These are phyloP conservation scores for Percopsis omiscomaycus DNA, from an alignment of 2,797 vertebrate species.

Conservation along the genomic window DNA sequence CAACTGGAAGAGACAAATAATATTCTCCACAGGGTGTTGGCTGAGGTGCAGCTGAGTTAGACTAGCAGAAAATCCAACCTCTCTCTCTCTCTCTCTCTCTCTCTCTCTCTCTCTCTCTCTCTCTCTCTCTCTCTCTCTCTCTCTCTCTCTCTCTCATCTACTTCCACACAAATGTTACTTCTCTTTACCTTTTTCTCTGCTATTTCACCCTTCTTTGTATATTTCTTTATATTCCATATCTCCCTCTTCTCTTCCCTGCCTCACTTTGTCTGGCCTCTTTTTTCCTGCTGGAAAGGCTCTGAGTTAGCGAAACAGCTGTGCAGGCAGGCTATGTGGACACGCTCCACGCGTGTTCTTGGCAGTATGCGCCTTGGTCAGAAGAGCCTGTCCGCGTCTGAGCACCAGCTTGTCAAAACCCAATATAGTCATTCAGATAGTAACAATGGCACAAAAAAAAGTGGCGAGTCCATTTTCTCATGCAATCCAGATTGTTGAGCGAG, in stretches of 20 bases:
- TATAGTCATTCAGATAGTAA: slow-evolving; percentile 70
- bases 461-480: slow-evolving; percentile 57
- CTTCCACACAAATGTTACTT: neutral
- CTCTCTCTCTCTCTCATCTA: neutral
- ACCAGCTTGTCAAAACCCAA: slow-evolving; percentile 73
- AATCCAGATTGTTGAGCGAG: slow-evolving; percentile 16
- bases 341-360: slow-evolving; percentile 68
- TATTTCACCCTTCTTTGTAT: neutral
- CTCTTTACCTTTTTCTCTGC: neutral
- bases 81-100: slow-evolving; percentile 6
- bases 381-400: slow-evolving; percentile 67
- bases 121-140: slow-evolving; percentile 31
- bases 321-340: slow-evolving; percentile 62
- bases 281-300: slow-evolving; percentile 45
- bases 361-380: slow-evolving; percentile 44
- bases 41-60: slow-evolving; percentile 31
- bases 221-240: too few species aligned
- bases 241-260: neutral
- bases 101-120: slow-evolving; percentile 20
- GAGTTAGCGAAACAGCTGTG: slow-evolving; percentile 70
- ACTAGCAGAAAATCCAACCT: slow-evolving; percentile 32
- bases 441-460: slow-evolving; percentile 58
- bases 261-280: slow-evolving; percentile 18
- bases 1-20: slow-evolving; percentile 39
- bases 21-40: slow-evolving; percentile 38